Percentiles rank a stretch among this genome's conserved stretches.
These are phyloP conservation scores for Eupithecia tripunctaria DNA, from an alignment of 2,888 invertebrate genomes.

Conservation along the genomic window DNA sequence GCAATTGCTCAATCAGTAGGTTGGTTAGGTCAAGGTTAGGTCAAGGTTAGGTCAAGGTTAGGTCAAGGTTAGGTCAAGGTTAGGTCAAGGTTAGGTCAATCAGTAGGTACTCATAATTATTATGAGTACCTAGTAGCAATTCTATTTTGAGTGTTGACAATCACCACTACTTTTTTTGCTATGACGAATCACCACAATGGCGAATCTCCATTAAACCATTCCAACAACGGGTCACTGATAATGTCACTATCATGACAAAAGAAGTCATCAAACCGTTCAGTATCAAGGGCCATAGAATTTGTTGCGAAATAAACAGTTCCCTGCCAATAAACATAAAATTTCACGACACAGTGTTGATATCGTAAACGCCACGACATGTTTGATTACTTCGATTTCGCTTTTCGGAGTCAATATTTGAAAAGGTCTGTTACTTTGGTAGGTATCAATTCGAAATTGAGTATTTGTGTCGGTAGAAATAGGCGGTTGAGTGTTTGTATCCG, in stretches of 20 bases:
- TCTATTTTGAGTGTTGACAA: no score
- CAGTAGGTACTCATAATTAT: no score
- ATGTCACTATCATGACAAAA: constrained; percentile 9
- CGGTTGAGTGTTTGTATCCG: background rate
- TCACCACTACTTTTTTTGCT: no score
- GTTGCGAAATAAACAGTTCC: constrained; percentile 13
- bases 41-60: no score
- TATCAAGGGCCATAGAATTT: constrained; percentile 18
- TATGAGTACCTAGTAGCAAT: no score
- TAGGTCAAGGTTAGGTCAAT: no score
- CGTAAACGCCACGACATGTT: constrained; percentile 24
- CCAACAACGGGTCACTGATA: background rate
- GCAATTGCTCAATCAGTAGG: no score
- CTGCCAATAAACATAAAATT: constrained; percentile 18
- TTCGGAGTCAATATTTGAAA: constrained; percentile 25
- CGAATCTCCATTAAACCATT: no score
- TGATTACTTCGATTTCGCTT: constrained; percentile 27
- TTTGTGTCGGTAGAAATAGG: constrained; percentile 4
- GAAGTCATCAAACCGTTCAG: constrained; percentile 3
- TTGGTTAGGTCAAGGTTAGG: no score
- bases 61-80: no score
- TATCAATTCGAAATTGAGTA: constrained; percentile 7
- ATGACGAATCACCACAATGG: no score
- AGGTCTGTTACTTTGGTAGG: constrained; percentile 18
- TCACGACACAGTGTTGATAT: constrained; percentile 19